Percentiles rank a stretch among this genome's conserved stretches.
phyloP scores from a whole-genome alignment of 2,797 vertebrate genomes.

The Myotis planiceps region DNA sequence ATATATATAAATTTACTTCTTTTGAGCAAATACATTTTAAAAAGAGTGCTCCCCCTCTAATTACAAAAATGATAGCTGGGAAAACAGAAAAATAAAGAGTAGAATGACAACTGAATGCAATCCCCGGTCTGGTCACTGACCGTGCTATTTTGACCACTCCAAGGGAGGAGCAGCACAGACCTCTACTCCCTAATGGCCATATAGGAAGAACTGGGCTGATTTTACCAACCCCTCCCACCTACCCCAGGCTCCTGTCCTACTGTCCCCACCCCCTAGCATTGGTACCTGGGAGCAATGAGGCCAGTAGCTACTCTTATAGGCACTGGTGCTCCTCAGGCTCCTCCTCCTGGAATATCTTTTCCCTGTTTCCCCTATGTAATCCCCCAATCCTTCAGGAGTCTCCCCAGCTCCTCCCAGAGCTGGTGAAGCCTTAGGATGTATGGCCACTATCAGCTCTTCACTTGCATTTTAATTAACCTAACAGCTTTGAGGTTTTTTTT shows the following conservation, averaged over 20 bases:
- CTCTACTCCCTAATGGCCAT: neutral
- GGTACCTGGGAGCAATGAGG: neutral
- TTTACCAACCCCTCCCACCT: neutral
- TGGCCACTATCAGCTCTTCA: neutral
- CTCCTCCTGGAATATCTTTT: neutral
- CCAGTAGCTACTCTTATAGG: neutral
- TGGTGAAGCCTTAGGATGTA: neutral
- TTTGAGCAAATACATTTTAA: neutral
- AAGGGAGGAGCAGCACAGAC: neutral
- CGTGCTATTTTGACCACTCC: neutral
- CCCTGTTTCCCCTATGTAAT: neutral
- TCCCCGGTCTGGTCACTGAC: neutral
- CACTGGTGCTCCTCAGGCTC: neutral
- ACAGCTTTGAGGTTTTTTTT: neutral
- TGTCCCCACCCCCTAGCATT: no score
- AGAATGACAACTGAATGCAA: neutral
- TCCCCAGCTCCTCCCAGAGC: neutral
- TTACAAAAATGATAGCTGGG: neutral
- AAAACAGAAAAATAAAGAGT: neutral
- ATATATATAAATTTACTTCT: no score
- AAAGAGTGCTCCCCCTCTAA: neutral
- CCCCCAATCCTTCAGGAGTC: neutral
- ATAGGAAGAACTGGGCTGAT: neutral
- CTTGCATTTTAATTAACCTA: neutral
- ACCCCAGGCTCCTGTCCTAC: neutral